Base-by-base conservation (phyloP, 2,113 vertebrate genomes). In the Hippocampus abdominalis region DNA sequence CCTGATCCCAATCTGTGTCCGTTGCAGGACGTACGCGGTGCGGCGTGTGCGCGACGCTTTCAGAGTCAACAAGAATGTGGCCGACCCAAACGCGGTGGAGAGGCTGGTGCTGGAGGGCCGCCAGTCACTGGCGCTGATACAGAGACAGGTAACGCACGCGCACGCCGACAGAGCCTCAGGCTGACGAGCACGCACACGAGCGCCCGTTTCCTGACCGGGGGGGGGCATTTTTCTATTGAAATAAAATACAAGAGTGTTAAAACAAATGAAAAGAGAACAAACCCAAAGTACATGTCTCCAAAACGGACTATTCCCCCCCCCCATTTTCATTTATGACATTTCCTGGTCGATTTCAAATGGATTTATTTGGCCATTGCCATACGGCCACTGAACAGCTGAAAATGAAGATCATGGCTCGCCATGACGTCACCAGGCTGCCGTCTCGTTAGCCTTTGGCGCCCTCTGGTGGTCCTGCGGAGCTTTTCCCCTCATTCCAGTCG, bases 21-120 rank as follows among this genome's bases (percentile, higher is more conserved):
- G 0, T 71, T 74, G 71, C 75, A 98, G 96, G 92, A 96, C 78
- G 0, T 98, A 98, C 0, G 94, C 97, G 64, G 71, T 98, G 81
- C 92, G 93, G 80, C 93, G 94, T 71, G 94, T 98, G 89, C 93
- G 93, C 81, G 96, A 99, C 81, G 93, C 94, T 79, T 98, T 99
- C 91, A 94, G 93, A 91, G 95, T 94, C 90, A 96, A 97, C 86
- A 90, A 89, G 87, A 89, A 77, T 20, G 39, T 95, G 64, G 66
- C 90, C 21, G 94, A 98, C 83, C 90, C 94, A 15, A 83, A 82
- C 76, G 72, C 90, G 71, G 91, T 97, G 83, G 90, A 92, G 77
- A 84, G 86, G 49, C 91, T 98, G 69, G 51, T 97, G 72, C 90
- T 87, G 75, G 93, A 93, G 81, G 96, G 94, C 66, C 89, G 79